Base-by-base conservation (phyloP, 2,797 vertebrate species). In the Pempheris klunzingeri region DNA sequence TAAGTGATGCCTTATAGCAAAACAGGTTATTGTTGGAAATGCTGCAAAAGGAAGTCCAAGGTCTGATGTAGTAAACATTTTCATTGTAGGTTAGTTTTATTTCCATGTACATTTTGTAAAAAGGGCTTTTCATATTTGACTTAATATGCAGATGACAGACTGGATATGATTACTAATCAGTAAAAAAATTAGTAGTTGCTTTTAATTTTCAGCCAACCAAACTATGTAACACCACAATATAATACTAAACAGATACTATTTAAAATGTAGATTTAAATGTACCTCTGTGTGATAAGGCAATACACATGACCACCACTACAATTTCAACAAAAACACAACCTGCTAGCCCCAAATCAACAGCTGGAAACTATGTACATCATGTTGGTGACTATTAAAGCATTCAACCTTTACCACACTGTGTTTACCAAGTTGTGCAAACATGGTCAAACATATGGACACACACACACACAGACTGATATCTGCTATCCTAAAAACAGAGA, bases 21-120 rank as follows among this genome's bases (percentile, higher is more conserved):
- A 59, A 78, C 62, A 71, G 75, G 47, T 34, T 71, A 30, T 50
- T 78, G 44, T 70, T 44, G n/a, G 30, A 69, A 64, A 47, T 65
- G 10, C 46, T 58, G 63, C 2, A 36, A 20, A 64, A 62, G n/a
- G 24, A 67, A 52, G 28, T 50, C 9, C 20, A 64, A 50, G 47
- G 30, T 81, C 13, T 46, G 15, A n/a, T 50, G 8, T 10, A 43
- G 17, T 24, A n/a, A 22, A 55, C 1, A 2, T 4, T 8, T 58
- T 43, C 41, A 4, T 22, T 9, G 6, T 20, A 60, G 22, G 17
- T 69, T 20, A 47, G 7, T 77, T 70, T 62, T 24, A 26, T 47
- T 53, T 70, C 4, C 5, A 24, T 12, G n/a, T n/a, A n/a, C 14
- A 22, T 49, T 41, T 55, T 18, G 2, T 36, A 38, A 22, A 68